Percentiles rank a stretch among this genome's conserved stretches.
Evolutionary conservation across 2,113 vertebrate species (phyloP).

Genomic region (Lamprologus tigripictilis): DNA sequence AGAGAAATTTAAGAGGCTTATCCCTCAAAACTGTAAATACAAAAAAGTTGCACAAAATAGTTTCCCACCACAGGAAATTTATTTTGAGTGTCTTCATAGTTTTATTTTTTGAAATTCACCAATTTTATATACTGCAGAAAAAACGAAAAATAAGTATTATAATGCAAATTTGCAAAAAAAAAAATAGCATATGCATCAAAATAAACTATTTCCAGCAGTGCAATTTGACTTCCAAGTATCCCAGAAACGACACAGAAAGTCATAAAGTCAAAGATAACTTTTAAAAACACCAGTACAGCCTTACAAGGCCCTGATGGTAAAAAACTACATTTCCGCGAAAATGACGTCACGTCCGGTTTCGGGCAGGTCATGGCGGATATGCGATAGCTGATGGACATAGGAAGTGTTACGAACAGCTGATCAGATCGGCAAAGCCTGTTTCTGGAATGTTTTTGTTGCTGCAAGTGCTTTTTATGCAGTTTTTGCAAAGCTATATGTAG

Average conservation of each 20-base stretch:
- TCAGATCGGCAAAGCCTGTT: accelerated
- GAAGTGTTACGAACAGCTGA: accelerated
- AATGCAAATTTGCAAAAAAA: not conserved
- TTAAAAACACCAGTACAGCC: not conserved
- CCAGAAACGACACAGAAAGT: not conserved
- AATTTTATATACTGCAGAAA: not conserved
- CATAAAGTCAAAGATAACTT: not conserved
- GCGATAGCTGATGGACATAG: accelerated
- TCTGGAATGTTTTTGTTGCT: not conserved
- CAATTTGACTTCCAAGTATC: accelerated
- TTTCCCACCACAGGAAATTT: not conserved
- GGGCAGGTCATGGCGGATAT: accelerated
- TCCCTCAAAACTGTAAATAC: not conserved
- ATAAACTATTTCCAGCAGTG: not conserved
- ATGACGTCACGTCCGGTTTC: accelerated
- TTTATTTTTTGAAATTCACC: not conserved
- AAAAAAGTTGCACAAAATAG: not conserved
- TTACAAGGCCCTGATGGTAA: not conserved
- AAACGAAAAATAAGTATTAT: accelerated
- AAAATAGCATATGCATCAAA: not conserved
- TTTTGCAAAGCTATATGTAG: not conserved
- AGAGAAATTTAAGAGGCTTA: not conserved
- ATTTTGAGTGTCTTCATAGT: not conserved
- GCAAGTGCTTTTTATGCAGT: accelerated
- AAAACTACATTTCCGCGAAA: not conserved